phyloP scores from a whole-genome alignment of 2,888 invertebrate species.

The Melanchra persicariae region DNA sequence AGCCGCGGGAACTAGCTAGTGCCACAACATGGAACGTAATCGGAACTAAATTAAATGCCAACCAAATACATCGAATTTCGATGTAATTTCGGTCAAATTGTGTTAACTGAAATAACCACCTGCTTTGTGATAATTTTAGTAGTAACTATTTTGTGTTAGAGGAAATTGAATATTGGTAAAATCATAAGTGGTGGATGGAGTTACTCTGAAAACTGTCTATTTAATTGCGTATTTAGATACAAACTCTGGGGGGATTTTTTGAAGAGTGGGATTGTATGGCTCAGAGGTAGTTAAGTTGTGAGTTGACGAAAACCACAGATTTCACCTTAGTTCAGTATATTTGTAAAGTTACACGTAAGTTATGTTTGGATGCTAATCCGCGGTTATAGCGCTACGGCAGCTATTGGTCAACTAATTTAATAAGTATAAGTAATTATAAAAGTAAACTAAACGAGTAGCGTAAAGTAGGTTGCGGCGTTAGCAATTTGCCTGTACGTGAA shows the following conservation, averaged over 20 bases:
- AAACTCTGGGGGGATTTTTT: neutral
- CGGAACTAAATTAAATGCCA: slow-evolving; percentile 10
- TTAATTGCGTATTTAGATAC: neutral
- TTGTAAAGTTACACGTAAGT: too few relatives aligned
- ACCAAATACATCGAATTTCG: slow-evolving; percentile 20
- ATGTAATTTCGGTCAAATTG: slow-evolving; percentile 39
- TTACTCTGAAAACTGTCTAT: neutral
- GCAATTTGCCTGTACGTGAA: too few relatives aligned
- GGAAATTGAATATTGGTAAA: slow-evolving; percentile 5
- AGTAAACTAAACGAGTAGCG: too few relatives aligned
- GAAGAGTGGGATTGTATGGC: too few relatives aligned
- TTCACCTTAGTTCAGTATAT: too few relatives aligned
- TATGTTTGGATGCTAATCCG: too few relatives aligned
- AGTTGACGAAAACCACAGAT: too few relatives aligned
- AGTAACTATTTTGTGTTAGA: neutral
- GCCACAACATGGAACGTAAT: neutral
- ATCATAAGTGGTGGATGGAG: neutral
- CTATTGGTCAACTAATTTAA: too few relatives aligned
- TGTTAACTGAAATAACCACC: slow-evolving; percentile 13
- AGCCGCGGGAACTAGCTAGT: neutral
- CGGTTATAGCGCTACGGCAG: too few relatives aligned
- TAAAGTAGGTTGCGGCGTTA: too few relatives aligned
- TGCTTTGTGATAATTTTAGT: slow-evolving; percentile 42
- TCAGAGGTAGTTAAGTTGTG: too few relatives aligned
- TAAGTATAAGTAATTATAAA: too few relatives aligned